Evolutionary conservation across 1,140 invertebrate genomes (phyloP).

Genomic region (Drosophila eugracilis): DNA sequence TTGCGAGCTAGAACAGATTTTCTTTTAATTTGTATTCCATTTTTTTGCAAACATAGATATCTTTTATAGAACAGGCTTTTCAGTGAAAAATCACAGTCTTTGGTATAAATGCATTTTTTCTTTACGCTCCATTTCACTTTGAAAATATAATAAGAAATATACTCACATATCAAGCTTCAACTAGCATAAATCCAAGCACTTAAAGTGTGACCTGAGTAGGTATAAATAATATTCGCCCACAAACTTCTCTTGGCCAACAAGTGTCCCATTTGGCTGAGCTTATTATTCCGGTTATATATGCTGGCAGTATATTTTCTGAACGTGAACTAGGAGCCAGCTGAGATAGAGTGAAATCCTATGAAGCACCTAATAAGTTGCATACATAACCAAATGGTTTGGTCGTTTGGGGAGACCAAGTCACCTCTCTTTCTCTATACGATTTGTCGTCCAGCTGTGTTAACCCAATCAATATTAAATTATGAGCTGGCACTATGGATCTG

Average conservation of each 20-base stretch:
- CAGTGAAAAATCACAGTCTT: too few species aligned
- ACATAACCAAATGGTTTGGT: conserved; percentile 43
- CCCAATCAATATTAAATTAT: conserved; percentile 67
- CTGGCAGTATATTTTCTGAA: conserved; percentile 12
- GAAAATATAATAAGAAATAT: too few species aligned
- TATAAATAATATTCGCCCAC: background rate
- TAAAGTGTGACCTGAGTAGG: conserved; percentile 1
- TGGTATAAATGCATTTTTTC: too few species aligned
- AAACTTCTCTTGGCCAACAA: conserved; percentile 14
- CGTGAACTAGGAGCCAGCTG: conserved; percentile 35
- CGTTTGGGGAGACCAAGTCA: background rate
- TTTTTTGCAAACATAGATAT: too few species aligned
- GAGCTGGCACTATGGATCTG: conserved; percentile 28
- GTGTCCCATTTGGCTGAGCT: conserved; percentile 27
- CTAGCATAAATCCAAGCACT: conserved; percentile 4
- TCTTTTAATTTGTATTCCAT: too few species aligned
- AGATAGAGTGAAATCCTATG: conserved; percentile 10
- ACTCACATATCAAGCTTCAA: too few species aligned
- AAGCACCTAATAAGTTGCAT: conserved; percentile 45
- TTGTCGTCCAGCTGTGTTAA: conserved; percentile 40
- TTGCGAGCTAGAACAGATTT: too few species aligned
- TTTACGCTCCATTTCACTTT: too few species aligned
- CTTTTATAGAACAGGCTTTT: too few species aligned
- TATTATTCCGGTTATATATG: conserved; percentile 10
- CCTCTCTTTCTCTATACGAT: too few species aligned